Evolutionary conservation across 2,797 vertebrate species (phyloP), one percentile per base, ranked within the genome.

Genomic region (Lutjanus campechanus): DNA sequence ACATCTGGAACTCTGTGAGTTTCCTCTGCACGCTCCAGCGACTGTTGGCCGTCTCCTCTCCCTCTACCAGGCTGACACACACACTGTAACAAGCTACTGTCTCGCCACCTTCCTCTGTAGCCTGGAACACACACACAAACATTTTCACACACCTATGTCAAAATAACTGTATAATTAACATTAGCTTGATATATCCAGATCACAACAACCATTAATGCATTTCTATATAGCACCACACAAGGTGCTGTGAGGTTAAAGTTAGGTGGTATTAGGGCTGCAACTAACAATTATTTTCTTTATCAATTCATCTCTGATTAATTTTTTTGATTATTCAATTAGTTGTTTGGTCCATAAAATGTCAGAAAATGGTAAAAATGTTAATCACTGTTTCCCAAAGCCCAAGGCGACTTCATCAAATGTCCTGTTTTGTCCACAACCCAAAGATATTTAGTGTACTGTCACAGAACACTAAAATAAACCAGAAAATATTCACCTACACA

Each of bases 1-100:
- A 94, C 81, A 95, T 97, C 92, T 99, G 98, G 93, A 99, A 99
- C 88, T 99, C 98, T 3, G 94, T 97, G 85, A 99, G 97, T 90
- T 97, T 98, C 91, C 98, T 96, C 76, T 95, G 95, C 76, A 99
- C 97, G 0, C 91, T 96, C 98, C 98, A 99, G 91, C 93, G 96
- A 89, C 96, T 98, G 75, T 93, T 96, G 85, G 95, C 92, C 1
- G 90, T 85, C 81, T 97, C 96, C 63, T 96, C 96, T 60, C 93
- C 96, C 81, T 98, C 98, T 41, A 92, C 93, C 83, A 99, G 96
- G 90, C 95, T 97, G 40, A 99, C 97, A 62, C 90, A 95, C 76
- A 99, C 96, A 50, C 95, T 97, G 87, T 99, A 99, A 87, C 93
- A 96, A 36, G 98, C 97, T 90, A 97, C 96, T 70, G 97, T 98